Conservation (phyloP, 2,888 invertebrate species). For the Epirrhoe tristata region DNA sequence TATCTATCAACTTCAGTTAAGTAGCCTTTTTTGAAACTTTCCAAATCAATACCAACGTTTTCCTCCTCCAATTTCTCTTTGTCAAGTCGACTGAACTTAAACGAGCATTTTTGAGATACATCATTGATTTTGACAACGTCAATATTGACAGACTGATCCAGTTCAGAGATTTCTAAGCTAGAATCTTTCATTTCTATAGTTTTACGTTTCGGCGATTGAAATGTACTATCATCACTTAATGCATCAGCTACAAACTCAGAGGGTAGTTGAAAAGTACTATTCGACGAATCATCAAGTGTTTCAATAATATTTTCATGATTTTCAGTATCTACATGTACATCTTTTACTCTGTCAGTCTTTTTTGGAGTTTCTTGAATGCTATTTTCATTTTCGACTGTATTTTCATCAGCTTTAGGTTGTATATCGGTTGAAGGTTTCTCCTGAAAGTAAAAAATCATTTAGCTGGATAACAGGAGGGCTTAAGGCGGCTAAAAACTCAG, state of each 20-base stretch:
- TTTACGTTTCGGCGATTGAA: slow-evolving; percentile 59
- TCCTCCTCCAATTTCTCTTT: slow-evolving; percentile 53
- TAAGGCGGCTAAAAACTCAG: no score
- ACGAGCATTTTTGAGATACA: slow-evolving; percentile 46
- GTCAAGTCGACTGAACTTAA: slow-evolving; percentile 61
- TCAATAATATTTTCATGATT: background rate
- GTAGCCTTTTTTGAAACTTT: slow-evolving; percentile 69
- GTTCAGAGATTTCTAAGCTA: slow-evolving; percentile 67
- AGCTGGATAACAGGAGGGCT: background rate
- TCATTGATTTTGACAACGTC: slow-evolving; percentile 56
- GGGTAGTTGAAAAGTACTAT: slow-evolving; percentile 48
- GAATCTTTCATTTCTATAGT: slow-evolving; percentile 61
- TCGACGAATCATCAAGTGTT: slow-evolving; percentile 20
- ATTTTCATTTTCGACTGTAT: slow-evolving; percentile 18
- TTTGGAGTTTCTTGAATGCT: slow-evolving; percentile 11
- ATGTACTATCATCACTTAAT: slow-evolving; percentile 42
- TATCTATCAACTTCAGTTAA: slow-evolving; percentile 61
- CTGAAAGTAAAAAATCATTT: slow-evolving; percentile 10
- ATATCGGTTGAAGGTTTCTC: slow-evolving; percentile 12
- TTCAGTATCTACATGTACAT: background rate
- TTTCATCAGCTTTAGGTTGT: background rate
- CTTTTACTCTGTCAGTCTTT: slow-evolving; percentile 2
- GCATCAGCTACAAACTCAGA: slow-evolving; percentile 54
- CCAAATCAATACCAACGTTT: slow-evolving; percentile 62
- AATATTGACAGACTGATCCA: slow-evolving; percentile 60